Evolutionary conservation across 2,888 invertebrate species (phyloP), one percentile per base, ranked within the genome.

Genomic region (Auanema freiburgensis): DNA sequence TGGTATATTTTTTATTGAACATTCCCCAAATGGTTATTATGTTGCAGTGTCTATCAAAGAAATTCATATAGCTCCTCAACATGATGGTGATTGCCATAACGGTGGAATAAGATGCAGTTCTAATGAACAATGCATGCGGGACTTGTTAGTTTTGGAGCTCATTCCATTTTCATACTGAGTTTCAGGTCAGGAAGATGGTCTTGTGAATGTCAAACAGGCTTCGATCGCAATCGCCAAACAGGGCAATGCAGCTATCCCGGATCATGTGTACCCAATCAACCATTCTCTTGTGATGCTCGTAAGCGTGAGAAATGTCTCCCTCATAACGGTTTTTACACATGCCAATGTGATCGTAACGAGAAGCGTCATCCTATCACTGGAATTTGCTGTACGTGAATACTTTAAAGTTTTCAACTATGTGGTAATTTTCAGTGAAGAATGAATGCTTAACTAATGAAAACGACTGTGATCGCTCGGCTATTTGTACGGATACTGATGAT

Each of bases 401-500:
- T 33, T 63, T 4, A 12, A 10, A 16, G 0, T 24, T 23, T n/a
- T 0, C 11, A n/a, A 18, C 43, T 11, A 12, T 2, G 23, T 2
- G 5, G 40, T 16, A 14, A 25, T 59, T 65, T 77, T 65, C 55
- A 81, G 80, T 83, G 63, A 63, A 74, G 21, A 79, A 84, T 66
- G 83, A 83, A 65, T 83, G 83, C 59, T 57, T 73, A 43, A 66
- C 67, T 8, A 74, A 77, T 8, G 71, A 74, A 24, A 76, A 84
- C 62, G 84, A 84, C 62, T 84, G 84, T 64, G 75, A 79, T 59
- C 64, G 67, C 8, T 71, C 83, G 24, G 84, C 84, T 24, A 63
- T 72, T 6, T 84, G 84, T 65, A 78, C 79, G 40, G 83, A 84
- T 65, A 72, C 78, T 16, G 79, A 78, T 50, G 83, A 81, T 24